Conservation (phyloP, 2,113 vertebrate species). For the Leptobrachium ailaonicum region DNA sequence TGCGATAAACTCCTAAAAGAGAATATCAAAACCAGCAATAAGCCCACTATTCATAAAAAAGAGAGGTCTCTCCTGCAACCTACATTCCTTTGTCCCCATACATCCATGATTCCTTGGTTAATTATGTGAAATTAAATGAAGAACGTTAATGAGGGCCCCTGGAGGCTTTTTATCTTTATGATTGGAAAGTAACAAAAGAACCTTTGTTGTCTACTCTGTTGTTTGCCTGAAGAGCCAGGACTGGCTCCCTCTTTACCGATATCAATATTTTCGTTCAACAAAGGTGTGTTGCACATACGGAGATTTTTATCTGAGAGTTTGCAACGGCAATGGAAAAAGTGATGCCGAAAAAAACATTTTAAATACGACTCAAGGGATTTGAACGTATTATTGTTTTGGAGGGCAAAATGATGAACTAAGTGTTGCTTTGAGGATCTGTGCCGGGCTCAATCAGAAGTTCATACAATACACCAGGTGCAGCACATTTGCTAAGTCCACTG, state of each 20-base stretch:
- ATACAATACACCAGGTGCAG: conserved; percentile 28
- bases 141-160: conserved; percentile 15
- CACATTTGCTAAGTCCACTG: conserved; percentile 37
- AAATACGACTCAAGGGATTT: conserved; percentile 40
- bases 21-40: conserved; percentile 15
- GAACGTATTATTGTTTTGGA: neutral
- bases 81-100: conserved; percentile 4
- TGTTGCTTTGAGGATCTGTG: conserved; percentile 25
- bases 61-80: neutral
- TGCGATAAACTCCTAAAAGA: neutral
- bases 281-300: neutral
- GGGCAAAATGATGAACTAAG: conserved; percentile 33
- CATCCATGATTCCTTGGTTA: neutral
- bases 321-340: conserved; percentile 7
- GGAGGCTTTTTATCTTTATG: conserved; percentile 16
- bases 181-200: neutral
- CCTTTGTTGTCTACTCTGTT: conserved; percentile 21
- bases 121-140: conserved; percentile 27
- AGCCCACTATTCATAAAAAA: conserved; percentile 12
- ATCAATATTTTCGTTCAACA: neutral
- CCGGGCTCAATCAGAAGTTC: neutral
- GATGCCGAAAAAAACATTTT: conserved; percentile 44
- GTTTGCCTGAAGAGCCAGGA: neutral
- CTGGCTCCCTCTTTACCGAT: neutral
- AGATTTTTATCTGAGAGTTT: conserved; percentile 1